A percentile compares a stretch with the other conserved stretches of the same genome.
Conservation (phyloP, 2,113 vertebrate genomes). For the Pyrgilauda ruficollis region DNA sequence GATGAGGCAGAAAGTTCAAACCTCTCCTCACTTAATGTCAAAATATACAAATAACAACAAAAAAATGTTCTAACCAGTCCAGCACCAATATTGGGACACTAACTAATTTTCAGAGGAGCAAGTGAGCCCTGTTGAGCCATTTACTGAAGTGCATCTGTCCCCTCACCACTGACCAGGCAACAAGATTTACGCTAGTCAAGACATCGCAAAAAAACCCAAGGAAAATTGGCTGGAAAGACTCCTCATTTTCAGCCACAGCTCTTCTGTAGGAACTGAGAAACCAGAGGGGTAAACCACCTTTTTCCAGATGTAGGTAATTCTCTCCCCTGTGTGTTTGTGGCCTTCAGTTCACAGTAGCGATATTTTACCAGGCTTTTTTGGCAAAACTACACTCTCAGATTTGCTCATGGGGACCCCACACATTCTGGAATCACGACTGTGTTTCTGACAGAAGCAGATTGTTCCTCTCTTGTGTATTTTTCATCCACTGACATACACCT, state of each 20-base stretch:
- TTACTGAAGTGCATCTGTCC: not conserved
- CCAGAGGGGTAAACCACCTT: not conserved
- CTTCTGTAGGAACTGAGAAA: not conserved
- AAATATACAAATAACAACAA: not conserved
- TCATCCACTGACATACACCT: not conserved
- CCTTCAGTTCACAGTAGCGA: not conserved
- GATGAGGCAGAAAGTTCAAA: not conserved
- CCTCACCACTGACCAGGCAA: not conserved
- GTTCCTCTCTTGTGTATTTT: not conserved
- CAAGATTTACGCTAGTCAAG: not conserved
- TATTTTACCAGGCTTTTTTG: not conserved
- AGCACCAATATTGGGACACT: not conserved
- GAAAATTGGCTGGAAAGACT: not conserved
- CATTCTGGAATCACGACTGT: not conserved
- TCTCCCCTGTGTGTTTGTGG: rapidly evolving
- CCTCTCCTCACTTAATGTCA: not conserved
- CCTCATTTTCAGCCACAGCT: not conserved
- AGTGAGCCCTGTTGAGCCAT: not conserved
- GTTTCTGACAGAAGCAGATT: not conserved
- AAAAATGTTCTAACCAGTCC: too few relatives aligned
- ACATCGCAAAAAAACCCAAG: not conserved
- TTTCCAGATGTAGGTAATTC: not conserved
- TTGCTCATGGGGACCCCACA: not conserved
- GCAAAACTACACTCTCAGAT: not conserved
- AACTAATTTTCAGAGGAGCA: not conserved